Conservation (phyloP, 2,888 invertebrate species). For the Pristionchus maxplancki region DNA sequence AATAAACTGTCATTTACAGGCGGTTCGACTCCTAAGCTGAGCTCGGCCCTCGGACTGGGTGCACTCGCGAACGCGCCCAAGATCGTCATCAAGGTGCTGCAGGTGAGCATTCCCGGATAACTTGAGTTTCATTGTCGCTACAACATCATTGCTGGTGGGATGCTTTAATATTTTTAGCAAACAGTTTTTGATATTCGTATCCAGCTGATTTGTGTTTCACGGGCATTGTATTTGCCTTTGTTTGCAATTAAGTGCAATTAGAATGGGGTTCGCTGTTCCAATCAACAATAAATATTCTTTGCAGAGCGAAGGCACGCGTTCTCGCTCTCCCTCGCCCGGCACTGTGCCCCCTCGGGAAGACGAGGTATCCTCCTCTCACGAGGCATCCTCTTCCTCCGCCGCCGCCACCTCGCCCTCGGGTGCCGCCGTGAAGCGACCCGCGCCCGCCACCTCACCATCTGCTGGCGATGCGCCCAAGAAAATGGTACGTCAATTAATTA, state of each 20-base stretch:
- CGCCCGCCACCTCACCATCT: neutral
- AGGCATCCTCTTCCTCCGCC: neutral
- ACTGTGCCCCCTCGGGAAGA: slow-evolving; percentile 59
- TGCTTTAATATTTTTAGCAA: no score
- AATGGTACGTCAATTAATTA: slow-evolving; percentile 1
- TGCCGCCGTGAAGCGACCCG: neutral
- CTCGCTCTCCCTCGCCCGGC: slow-evolving; percentile 58
- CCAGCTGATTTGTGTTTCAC: no score
- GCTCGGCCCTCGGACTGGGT: slow-evolving; percentile 8
- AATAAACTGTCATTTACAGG: neutral
- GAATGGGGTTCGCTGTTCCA: no score
- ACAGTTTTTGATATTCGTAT: no score
- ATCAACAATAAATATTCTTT: no score
- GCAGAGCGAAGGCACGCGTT: slow-evolving; percentile 52
- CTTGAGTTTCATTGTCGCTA: neutral
- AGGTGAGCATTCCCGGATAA: neutral
- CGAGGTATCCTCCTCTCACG: slow-evolving; percentile 65
- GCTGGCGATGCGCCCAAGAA: slow-evolving; percentile 28
- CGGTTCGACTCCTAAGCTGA: slow-evolving; percentile 13
- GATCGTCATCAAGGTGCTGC: slow-evolving; percentile 64
- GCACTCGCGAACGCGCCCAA: slow-evolving; percentile 44
- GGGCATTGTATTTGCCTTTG: no score
- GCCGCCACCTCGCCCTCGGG: neutral
- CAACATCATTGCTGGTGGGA: no score
- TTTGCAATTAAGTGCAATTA: neutral